Evolutionary conservation across 2,888 invertebrate species (phyloP).

Genomic region (Protophormia terraenovae): DNA sequence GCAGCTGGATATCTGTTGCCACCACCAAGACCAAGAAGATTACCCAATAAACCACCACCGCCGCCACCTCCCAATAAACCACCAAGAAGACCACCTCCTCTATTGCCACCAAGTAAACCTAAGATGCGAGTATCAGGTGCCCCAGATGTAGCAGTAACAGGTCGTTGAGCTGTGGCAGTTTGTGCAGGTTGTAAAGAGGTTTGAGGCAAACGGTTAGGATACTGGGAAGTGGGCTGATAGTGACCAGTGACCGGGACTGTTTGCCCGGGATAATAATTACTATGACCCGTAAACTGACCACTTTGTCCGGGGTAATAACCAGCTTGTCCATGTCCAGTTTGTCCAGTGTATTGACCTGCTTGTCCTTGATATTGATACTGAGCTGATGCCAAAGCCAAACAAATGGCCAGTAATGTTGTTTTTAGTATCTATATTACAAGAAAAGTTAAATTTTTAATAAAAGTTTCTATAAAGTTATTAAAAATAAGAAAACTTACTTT

Average conservation of each 20-base stretch:
- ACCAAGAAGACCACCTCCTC: slow-evolving; percentile 69
- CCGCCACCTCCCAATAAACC: slow-evolving; percentile 41
- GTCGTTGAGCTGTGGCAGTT: not conserved
- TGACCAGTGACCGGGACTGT: not conserved
- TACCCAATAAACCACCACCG: slow-evolving; percentile 34
- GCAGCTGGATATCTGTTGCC: slow-evolving; percentile 7
- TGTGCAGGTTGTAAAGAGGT: not conserved
- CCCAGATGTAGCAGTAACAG: not conserved
- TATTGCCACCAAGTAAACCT: slow-evolving; percentile 70
- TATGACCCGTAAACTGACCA: slow-evolving; percentile 6
- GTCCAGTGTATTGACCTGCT: not conserved
- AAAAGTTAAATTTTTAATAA: not conserved
- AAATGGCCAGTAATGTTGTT: not conserved
- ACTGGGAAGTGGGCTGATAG: not conserved
- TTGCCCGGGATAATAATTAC: not conserved
- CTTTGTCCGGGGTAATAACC: not conserved
- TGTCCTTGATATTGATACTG: slow-evolving; percentile 18
- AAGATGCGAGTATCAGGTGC: slow-evolving; percentile 71
- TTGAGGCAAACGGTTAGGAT: not conserved
- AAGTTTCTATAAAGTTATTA: not conserved
- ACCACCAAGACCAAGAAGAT: slow-evolving; percentile 38
- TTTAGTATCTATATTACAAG: not conserved
- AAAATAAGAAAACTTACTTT: slow-evolving; percentile 23
- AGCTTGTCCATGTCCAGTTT: not conserved
- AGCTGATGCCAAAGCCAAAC: not conserved